A percentile compares a stretch with the other conserved stretches of the same genome.
These are phyloP conservation scores for Dynastes grantii DNA, from an alignment of 2,888 invertebrate species.

Conservation along the genomic window DNA sequence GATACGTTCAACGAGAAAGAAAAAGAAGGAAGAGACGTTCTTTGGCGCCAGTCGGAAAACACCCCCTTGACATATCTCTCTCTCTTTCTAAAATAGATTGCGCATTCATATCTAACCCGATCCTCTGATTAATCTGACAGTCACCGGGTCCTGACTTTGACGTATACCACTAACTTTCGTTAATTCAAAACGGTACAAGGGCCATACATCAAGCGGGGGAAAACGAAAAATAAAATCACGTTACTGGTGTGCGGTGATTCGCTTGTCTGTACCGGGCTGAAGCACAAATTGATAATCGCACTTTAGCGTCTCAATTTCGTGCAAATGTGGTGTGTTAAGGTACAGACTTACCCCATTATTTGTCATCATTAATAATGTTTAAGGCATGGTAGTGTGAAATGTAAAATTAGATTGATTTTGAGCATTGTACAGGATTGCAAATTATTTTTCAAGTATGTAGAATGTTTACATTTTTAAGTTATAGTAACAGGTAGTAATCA, in stretches of 20 bases:
- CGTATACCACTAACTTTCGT: slow-evolving; percentile 49
- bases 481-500: too few species aligned
- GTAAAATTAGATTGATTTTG: too few species aligned
- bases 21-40: slow-evolving; percentile 21
- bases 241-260: slow-evolving; percentile 3
- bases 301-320: slow-evolving; percentile 3
- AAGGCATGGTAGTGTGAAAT: too few species aligned
- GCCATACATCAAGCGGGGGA: slow-evolving; percentile 32
- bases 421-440: too few species aligned
- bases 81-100: neutral
- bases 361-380: too few species aligned
- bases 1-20: neutral
- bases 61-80: slow-evolving; percentile 34
- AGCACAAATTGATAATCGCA: slow-evolving; percentile 10
- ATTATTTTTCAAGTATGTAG: too few species aligned
- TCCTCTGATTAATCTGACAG: slow-evolving; percentile 53
- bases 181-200: slow-evolving; percentile 49
- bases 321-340: neutral
- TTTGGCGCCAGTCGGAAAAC: slow-evolving; percentile 52
- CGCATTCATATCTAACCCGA: slow-evolving; percentile 33
- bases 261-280: neutral
- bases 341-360: neutral
- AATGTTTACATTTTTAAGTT: too few species aligned
- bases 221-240: slow-evolving; percentile 40
- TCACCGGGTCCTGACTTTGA: slow-evolving; percentile 47